Percentiles rank a stretch among this genome's conserved stretches.
These are phyloP conservation scores for Calypte anna DNA, from an alignment of 2,113 vertebrate species.

Conservation along the genomic window DNA sequence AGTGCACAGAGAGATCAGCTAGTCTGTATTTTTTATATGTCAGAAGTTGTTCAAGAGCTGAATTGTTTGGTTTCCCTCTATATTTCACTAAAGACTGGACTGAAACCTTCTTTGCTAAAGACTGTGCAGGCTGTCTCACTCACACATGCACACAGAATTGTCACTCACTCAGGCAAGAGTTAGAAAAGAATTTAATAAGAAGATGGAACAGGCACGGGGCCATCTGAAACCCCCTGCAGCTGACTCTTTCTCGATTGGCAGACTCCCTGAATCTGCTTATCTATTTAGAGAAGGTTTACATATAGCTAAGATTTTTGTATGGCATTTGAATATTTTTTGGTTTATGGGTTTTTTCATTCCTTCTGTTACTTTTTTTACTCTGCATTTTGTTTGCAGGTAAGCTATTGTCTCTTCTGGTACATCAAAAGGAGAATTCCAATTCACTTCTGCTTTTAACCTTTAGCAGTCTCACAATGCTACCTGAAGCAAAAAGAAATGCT, in stretches of 20 bases:
- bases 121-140: neutral
- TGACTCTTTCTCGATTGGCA: neutral
- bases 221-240: neutral
- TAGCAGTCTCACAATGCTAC: neutral
- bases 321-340: neutral
- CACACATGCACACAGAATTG: neutral
- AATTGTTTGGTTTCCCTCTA: neutral
- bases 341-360: neutral
- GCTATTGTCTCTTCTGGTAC: neutral
- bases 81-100: slow-evolving; percentile 22
- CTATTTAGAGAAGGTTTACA: neutral
- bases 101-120: neutral
- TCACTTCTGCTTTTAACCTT: neutral
- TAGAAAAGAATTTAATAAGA: neutral
- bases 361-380: neutral
- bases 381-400: neutral
- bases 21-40: neutral
- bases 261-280: neutral
- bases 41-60: neutral
- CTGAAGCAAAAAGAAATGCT: neutral
- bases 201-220: neutral
- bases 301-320: neutral
- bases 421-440: neutral
- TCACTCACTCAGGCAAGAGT: neutral
- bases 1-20: slow-evolving; percentile 29